These are phyloP conservation scores for Eulimnadia texana DNA, from an alignment of 1,140 invertebrate genomes.

Conservation along the genomic window DNA sequence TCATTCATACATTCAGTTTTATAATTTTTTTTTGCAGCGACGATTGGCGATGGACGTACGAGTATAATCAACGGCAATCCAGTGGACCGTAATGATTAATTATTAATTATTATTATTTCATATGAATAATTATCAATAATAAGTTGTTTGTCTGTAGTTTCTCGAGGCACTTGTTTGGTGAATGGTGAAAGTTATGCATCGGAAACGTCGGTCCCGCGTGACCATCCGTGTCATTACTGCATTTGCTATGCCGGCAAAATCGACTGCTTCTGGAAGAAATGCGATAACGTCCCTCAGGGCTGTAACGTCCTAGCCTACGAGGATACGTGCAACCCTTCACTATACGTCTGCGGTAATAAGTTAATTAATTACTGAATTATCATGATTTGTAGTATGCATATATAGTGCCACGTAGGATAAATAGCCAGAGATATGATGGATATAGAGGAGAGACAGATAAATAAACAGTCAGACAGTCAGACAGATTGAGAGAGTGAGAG, in stretches of 20 bases:
- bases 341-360: constrained; percentile 18
- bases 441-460: too few species aligned
- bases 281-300: constrained; percentile 19
- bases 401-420: not conserved
- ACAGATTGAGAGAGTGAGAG: too few species aligned
- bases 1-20: too few species aligned
- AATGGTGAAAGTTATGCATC: constrained; percentile 5
- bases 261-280: constrained; percentile 22
- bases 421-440: not conserved
- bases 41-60: constrained; percentile 12
- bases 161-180: constrained; percentile 10
- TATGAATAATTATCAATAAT: too few species aligned
- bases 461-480: too few species aligned
- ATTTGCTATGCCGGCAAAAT: constrained; percentile 20
- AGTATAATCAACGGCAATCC: constrained; percentile 10
- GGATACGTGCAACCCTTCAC: constrained; percentile 19
- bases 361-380: not conserved
- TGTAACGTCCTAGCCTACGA: constrained; percentile 17
- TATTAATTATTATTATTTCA: too few species aligned
- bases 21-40: constrained; percentile 3
- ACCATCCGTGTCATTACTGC: constrained; percentile 21
- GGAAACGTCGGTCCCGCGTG: constrained; percentile 16
- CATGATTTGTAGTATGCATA: not conserved
- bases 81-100: constrained; percentile 8
- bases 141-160: too few species aligned